These are phyloP conservation scores for Melanotaenia trifasciata DNA, from an alignment of 2,797 vertebrate species.

Conservation along the genomic window DNA sequence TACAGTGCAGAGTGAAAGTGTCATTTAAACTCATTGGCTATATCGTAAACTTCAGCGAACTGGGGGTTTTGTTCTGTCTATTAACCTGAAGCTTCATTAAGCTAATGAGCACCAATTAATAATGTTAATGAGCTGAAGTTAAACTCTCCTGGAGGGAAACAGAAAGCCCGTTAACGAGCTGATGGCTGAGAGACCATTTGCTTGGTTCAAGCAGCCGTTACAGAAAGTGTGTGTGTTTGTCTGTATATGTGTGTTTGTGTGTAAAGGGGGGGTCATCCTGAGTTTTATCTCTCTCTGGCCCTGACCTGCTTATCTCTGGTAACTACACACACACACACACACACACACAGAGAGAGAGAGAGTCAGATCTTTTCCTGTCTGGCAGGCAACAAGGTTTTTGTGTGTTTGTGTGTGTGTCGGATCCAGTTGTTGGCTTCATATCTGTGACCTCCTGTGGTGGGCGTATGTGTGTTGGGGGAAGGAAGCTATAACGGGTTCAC, in stretches of 20 bases:
- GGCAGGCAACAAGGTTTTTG: conserved; percentile 17
- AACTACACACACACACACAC: conserved; percentile 37
- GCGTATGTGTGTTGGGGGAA: conserved; percentile 38
- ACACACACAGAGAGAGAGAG: conserved; percentile 6
- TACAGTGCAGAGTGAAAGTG: neutral
- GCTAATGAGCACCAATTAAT: conserved; percentile 65
- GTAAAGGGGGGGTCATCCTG: conserved; percentile 24
- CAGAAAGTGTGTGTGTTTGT: conserved; percentile 1
- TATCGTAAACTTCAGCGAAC: conserved; percentile 21
- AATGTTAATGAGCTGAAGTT: conserved; percentile 57
- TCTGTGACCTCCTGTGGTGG: conserved; percentile 58
- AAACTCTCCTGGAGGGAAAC: conserved; percentile 56
- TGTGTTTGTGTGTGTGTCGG: conserved; percentile 18
- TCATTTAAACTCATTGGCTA: neutral
- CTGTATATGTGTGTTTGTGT: conserved; percentile 12
- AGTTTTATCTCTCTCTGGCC: conserved; percentile 56
- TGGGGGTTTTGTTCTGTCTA: conserved; percentile 39
- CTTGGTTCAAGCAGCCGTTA: conserved; percentile 40
- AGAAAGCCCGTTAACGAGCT: conserved; percentile 55
- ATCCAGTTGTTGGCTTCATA: conserved; percentile 61
- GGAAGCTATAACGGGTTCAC: conserved; percentile 47
- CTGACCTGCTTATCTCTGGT: conserved; percentile 65
- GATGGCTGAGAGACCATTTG: conserved; percentile 6
- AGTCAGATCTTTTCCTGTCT: conserved; percentile 34
- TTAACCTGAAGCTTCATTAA: conserved; percentile 61